phyloP scores from a whole-genome alignment of 2,888 invertebrate species.

The Ctena decussata region DNA sequence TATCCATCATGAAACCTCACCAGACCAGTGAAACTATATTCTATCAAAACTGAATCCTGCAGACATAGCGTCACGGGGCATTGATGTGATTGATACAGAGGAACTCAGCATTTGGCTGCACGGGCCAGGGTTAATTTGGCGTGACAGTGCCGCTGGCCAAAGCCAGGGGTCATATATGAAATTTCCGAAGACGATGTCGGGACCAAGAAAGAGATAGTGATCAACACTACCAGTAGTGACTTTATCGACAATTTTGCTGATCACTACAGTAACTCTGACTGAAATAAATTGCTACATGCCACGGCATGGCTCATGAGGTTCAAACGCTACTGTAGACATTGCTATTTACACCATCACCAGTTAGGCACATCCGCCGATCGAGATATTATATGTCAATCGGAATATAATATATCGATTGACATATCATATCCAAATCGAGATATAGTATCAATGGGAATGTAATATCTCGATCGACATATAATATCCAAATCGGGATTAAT shows the following conservation, averaged over 20 bases:
- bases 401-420: too few relatives aligned
- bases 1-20: slow-evolving; percentile 26
- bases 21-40: slow-evolving; percentile 38
- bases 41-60: slow-evolving; percentile 23
- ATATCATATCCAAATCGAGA: too few relatives aligned
- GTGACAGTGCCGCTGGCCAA: slow-evolving; percentile 16
- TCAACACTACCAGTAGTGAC: slow-evolving; percentile 15
- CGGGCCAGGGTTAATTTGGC: slow-evolving; percentile 18
- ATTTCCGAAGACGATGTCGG: slow-evolving; percentile 19
- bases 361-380: too few relatives aligned
- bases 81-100: too few relatives aligned
- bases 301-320: slow-evolving; percentile 18
- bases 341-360: slow-evolving; percentile 4
- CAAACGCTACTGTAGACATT: not conserved
- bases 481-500: too few relatives aligned
- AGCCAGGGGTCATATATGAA: not conserved
- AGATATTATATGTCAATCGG: too few relatives aligned
- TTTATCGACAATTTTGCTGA: not conserved
- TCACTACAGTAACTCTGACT: slow-evolving; percentile 11
- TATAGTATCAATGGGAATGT: too few relatives aligned
- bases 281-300: slow-evolving; percentile 5
- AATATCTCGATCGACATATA: too few relatives aligned
- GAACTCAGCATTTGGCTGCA: slow-evolving; percentile 14
- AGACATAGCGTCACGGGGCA: slow-evolving; percentile 1
- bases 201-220: not conserved